Evolutionary conservation across 2,113 vertebrate genomes (phyloP), one percentile per base, ranked within the genome.

Genomic region (Ursus arctos): DNA sequence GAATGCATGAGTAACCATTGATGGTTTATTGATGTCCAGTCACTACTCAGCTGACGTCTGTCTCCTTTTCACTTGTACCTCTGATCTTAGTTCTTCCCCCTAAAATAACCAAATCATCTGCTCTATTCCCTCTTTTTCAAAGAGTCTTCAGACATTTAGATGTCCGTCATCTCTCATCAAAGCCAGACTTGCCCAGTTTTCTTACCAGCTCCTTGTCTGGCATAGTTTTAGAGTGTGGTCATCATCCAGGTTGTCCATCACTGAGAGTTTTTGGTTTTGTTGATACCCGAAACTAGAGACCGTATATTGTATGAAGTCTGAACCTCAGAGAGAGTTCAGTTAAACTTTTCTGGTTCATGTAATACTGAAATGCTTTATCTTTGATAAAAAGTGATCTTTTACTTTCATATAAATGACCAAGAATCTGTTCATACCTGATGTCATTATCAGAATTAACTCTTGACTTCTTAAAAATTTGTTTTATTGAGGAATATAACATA

Each of bases 401-500:
- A 55, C 21, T 21, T 71, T 63, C 47, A 47, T 79, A 55, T 72
- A 95, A 96, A 89, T 97, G 49, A 49, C 67, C 40, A 92, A 83
- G 36, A 79, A 91, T 69, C 13, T 94, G n/a, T 81, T 92, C 87
- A 51, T 94, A 93, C 74, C 77, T 86, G 65, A 79, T 92, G 10
- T 83, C 51, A 76, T 74, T 82, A 91, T 93, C 74, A 92, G 69
- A 96, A 84, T 95, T 94, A 88, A 85, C 71, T 96, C 12, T 72
- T 67, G 72, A 97, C 21, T 77, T 95, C 88, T 93, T 95, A 94
- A 98, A 95, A 93, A 40, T 53, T 82, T 94, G 16, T 93, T 95
- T 97, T 94, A 86, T 86, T 81, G 40, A 93, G 22, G 55, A 94
- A 55, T 92, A 71, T 95, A 71, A 57, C 36, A 96, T 88, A 91